These are phyloP conservation scores for Pyralis farinalis DNA, from an alignment of 2,888 invertebrate genomes.

Conservation along the genomic window DNA sequence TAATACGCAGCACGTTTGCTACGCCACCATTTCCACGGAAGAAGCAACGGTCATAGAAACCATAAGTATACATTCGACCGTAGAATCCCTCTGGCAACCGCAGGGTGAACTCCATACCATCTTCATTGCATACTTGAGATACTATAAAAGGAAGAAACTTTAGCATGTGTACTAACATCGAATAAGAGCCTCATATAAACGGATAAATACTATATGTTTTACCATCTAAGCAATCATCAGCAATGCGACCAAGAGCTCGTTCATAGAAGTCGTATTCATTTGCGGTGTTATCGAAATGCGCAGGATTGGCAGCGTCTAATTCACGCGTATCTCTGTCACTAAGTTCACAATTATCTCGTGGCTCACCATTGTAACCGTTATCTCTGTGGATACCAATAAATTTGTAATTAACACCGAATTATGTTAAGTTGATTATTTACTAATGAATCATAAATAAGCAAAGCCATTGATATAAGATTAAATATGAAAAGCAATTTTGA, in stretches of 20 bases:
- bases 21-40: constrained; percentile 95
- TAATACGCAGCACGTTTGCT: constrained; percentile 90
- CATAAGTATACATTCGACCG: constrained; percentile 95
- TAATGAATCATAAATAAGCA: background rate
- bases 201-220: no score
- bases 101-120: constrained; percentile 96
- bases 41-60: constrained; percentile 94
- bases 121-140: constrained; percentile 94
- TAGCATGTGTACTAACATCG: background rate
- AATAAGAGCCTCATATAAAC: no score
- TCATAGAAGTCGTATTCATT: constrained; percentile 93
- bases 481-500: no score
- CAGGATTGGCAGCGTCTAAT: constrained; percentile 91
- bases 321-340: constrained; percentile 93
- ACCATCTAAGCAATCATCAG: constrained; percentile 94
- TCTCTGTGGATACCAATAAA: constrained; percentile 46
- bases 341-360: constrained; percentile 92
- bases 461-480: background rate
- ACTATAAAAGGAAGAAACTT: constrained; percentile 73
- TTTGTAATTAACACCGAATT: background rate
- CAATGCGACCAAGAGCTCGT: constrained; percentile 86
- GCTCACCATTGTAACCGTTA: constrained; percentile 82
- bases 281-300: constrained; percentile 90
- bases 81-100: constrained; percentile 93
- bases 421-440: no score